Conservation (phyloP, 2,113 vertebrate species). For the Pungitius pungitius region DNA sequence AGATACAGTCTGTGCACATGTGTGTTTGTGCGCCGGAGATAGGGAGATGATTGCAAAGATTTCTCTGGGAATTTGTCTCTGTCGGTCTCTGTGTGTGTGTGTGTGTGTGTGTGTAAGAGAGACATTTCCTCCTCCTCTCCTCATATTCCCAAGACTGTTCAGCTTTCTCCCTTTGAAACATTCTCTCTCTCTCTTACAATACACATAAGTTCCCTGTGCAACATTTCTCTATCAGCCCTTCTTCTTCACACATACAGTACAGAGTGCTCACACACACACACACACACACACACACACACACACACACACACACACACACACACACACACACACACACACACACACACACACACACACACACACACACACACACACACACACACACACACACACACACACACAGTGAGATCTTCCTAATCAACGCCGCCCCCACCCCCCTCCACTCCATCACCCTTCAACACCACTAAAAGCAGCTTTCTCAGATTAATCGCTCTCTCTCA, state of each 20-base stretch:
- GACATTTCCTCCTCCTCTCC: conserved; percentile 45
- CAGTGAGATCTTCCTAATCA: conserved; percentile 77
- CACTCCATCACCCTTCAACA: conserved; percentile 41
- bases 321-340: too few species aligned
- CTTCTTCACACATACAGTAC: conserved; percentile 18
- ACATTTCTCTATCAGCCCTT: conserved; percentile 36
- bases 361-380: conserved; percentile 3
- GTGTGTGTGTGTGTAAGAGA: conserved; percentile 45
- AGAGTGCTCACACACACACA: conserved; percentile 31
- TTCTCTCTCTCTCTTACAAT: conserved; percentile 18
- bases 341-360: conserved; percentile 18
- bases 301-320: too few species aligned
- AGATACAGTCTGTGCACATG: conserved; percentile 12
- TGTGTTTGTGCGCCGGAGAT: conserved; percentile 20
- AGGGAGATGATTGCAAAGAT: conserved; percentile 55
- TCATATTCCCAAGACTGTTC: conserved; percentile 57
- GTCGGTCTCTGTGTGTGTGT: conserved; percentile 50
- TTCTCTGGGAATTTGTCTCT: conserved; percentile 43
- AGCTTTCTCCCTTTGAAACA: conserved; percentile 49
- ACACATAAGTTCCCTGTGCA: conserved; percentile 61
- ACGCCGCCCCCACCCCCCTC: conserved; percentile 42
- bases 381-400: conserved; percentile 38
- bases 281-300: conserved; percentile 15
- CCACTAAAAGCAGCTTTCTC: conserved; percentile 79
- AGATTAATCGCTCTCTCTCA: conserved; percentile 76